Conservation (phyloP, 2,888 invertebrate species). For the Globia sparganii region DNA sequence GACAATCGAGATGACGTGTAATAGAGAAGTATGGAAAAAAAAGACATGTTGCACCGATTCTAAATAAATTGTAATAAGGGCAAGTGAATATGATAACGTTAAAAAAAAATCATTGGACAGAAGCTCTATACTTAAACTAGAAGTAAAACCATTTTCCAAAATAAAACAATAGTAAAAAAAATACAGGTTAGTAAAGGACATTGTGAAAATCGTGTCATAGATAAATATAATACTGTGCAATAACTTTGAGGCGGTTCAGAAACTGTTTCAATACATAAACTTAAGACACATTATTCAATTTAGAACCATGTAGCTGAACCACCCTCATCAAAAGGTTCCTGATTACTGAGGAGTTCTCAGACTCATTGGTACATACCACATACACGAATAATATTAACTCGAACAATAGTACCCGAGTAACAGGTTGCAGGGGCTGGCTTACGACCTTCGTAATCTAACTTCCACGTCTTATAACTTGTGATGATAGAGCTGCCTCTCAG, state of each 20-base stretch:
- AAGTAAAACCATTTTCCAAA: no score
- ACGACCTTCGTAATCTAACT: constrained; percentile 52
- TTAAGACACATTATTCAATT: not conserved
- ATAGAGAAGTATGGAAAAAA: no score
- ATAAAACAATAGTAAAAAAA: no score
- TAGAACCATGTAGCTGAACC: constrained; percentile 20
- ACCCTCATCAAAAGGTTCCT: constrained; percentile 11
- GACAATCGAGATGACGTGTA: no score
- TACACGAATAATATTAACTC: constrained; percentile 46
- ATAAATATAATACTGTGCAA: not conserved
- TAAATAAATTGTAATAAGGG: no score
- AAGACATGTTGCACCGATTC: no score
- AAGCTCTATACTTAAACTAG: no score
- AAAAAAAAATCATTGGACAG: no score
- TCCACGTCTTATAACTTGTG: constrained; percentile 47
- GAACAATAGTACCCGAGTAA: constrained; percentile 52
- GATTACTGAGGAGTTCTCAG: constrained; percentile 25
- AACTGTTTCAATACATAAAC: not conserved
- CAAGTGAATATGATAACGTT: no score
- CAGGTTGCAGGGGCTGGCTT: constrained; percentile 53
- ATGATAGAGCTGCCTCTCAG: constrained; percentile 52
- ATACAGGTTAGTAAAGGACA: not conserved
- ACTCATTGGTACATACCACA: constrained; percentile 49
- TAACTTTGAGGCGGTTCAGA: not conserved
- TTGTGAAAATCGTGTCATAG: not conserved